Conservation (phyloP, 1,140 invertebrate genomes). For the Drosophila melanogaster region DNA sequence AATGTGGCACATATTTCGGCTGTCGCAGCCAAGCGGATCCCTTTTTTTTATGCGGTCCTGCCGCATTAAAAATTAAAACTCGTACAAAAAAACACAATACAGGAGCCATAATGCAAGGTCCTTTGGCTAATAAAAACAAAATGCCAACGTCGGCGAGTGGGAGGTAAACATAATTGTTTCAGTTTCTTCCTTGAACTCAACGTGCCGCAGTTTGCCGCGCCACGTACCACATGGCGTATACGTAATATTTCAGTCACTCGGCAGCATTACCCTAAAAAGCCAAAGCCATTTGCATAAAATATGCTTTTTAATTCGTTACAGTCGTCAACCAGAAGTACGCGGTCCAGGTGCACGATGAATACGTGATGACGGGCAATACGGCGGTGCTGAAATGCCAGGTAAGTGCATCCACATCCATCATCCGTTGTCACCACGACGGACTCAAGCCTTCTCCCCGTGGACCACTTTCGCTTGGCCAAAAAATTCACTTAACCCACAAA, state of each 20-base stretch:
- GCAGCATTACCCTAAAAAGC: conserved; percentile 7
- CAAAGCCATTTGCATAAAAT: conserved; percentile 49
- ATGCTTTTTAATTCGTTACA: conserved; percentile 84
- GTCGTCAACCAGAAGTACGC: conserved; percentile 94
- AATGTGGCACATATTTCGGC: conserved; percentile 67
- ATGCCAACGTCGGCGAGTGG: not conserved
- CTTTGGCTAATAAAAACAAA: conserved; percentile 60
- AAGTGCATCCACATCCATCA: conserved; percentile 28
- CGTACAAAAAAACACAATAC: conserved; percentile 6
- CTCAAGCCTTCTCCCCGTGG: no score
- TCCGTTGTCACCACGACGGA: not conserved
- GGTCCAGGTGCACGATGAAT: conserved; percentile 94
- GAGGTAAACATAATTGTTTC: conserved; percentile 53
- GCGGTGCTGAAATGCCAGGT: conserved; percentile 92
- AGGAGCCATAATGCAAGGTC: conserved; percentile 17
- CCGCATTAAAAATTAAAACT: conserved; percentile 60
- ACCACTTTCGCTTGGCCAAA: conserved; percentile 8
- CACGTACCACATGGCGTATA: conserved; percentile 44
- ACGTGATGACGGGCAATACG: conserved; percentile 94
- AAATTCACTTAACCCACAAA: conserved; percentile 68
- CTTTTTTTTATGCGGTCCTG: conserved; percentile 48
- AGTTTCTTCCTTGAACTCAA: conserved; percentile 14
- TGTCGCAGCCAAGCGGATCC: conserved; percentile 49
- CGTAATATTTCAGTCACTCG: conserved; percentile 36
- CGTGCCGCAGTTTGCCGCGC: conserved; percentile 14